Evolutionary conservation across 2,113 vertebrate species (phyloP), one percentile per base, ranked within the genome.

Genomic region (Pelmatolapia mariae): DNA sequence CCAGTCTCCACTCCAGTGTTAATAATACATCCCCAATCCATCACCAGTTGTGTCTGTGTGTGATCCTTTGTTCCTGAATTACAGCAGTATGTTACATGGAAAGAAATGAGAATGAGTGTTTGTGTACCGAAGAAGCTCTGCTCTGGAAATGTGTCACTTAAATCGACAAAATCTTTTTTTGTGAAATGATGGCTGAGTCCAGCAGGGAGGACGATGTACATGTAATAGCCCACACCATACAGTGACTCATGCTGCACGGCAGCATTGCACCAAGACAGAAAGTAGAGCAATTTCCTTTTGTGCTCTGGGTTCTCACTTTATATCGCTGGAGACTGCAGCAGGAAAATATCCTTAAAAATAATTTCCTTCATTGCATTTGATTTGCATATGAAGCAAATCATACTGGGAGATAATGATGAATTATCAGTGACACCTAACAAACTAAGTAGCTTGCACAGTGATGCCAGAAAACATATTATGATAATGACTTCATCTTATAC

Each of bases 361-460:
- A 81, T 78, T 92, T 90, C 86, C 86, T 81, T 82, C 80, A 68
- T 82, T 86, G 91, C 84, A 91, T 95, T 92, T 91, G 26, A 95
- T 96, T 96, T 95, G 89, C 95, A 95, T 96, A 91, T 89, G 86
- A 95, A 90, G 82, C 54, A 85, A 90, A 89, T 92, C 93, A 94
- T 88, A 84, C 59, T 31, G 45, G 84, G 59, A 83, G 24, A 82
- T 86, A 89, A 90, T 92, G 89, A 93, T 95, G 84, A 94, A 95
- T 96, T 92, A 94, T 92, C 94, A 94, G 87, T 91, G 93, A 87
- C 90, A 93, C 89, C 91, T 81, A 92, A 94, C 86, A 92, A 92
- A 90, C 82, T 52, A 88, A 90, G 95, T 88, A 92, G 92, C 89
- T 94, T 53, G 53, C 86, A 86, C 93, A 87, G 84, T 90, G 87